Evolutionary conservation across 1,140 invertebrate genomes (phyloP), one percentile per base, ranked within the genome.

Genomic region (Centruroides sculpturatus): DNA sequence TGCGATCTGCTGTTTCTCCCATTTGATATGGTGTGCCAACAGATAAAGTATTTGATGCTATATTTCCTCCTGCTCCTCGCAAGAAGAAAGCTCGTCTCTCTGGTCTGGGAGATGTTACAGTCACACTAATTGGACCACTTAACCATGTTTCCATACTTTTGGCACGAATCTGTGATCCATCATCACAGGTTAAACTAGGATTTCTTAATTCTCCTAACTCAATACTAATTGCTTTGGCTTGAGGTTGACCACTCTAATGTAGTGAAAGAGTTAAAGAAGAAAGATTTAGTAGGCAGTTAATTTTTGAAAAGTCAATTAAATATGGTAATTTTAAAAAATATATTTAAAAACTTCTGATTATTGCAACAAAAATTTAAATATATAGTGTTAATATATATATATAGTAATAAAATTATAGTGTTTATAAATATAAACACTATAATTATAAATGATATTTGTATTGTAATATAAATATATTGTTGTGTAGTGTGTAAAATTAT

Each of bases 11-110:
- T 35, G 11, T 12, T n/a, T 55, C 54, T 34, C 35, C 23, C 35
- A 55, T 55, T 12, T 36, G 13, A 55, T 55, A 35, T 23, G 54
- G 13, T 0, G 12, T 12, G 13, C 23, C 35, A 12, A 55, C 54
- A 8, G 54, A 55, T 55, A 55, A 36, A 6, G 54, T 55, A 35
- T 55, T 55, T 55, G 54, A 35, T 55, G 54, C 8, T 12, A 35
- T 49, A 12, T 12, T 12, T 46, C 56, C 46, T 13, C 56, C 56
- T 46, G 56, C 35, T 5, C 66, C 64, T 56, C 66, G 62, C 23
- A 71, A 60, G 35, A 70, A 64, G 56, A 66, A 68, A 4, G 65
- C 65, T 47, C 70, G 62, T 50, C 68, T 59, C 52, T 69, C 68
- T 3, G 69, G 70, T 60, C 66, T 59, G 13, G 69, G 69, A 50